A percentile compares a stretch with the other conserved stretches of the same genome.
Conservation (phyloP, 1,140 invertebrate species). For the Drosophila quadrilineata region DNA sequence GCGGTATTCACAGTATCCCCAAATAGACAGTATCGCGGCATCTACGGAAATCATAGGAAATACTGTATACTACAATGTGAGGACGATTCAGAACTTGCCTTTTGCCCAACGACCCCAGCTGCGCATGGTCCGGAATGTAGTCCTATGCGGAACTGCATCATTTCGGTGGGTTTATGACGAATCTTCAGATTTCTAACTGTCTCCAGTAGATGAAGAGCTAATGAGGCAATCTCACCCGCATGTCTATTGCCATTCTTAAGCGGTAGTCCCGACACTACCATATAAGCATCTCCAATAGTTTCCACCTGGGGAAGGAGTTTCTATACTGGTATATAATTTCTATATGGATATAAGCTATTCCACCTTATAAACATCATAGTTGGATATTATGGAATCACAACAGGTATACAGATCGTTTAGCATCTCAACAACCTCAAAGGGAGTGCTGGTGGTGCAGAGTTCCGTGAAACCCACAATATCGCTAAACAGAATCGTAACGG, state of each 20-base stretch:
- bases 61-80: background rate
- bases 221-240: slow-evolving; percentile 90
- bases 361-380: slow-evolving; percentile 95
- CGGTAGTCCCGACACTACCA: slow-evolving; percentile 95
- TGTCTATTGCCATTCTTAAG: slow-evolving; percentile 87
- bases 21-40: slow-evolving; percentile 95
- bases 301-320: slow-evolving; percentile 88
- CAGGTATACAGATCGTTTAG: slow-evolving; percentile 95
- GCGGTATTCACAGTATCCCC: slow-evolving; percentile 97
- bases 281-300: slow-evolving; percentile 97
- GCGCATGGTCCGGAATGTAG: slow-evolving; percentile 91
- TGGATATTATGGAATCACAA: slow-evolving; percentile 95
- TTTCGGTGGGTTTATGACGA: slow-evolving; percentile 89
- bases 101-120: slow-evolving; percentile 92
- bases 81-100: slow-evolving; percentile 76
- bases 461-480: slow-evolving; percentile 98
- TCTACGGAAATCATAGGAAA: slow-evolving; percentile 79
- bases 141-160: slow-evolving; percentile 90
- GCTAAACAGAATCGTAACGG: slow-evolving; percentile 94
- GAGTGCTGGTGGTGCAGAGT: slow-evolving; percentile 93
- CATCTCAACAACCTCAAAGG: slow-evolving; percentile 93
- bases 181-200: slow-evolving; percentile 92
- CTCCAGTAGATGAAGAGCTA: slow-evolving; percentile 93
- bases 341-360: background rate
- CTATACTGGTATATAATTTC: background rate